These are phyloP conservation scores for Drosophila picticornis DNA, from an alignment of 2,888 invertebrate genomes.

Conservation along the genomic window DNA sequence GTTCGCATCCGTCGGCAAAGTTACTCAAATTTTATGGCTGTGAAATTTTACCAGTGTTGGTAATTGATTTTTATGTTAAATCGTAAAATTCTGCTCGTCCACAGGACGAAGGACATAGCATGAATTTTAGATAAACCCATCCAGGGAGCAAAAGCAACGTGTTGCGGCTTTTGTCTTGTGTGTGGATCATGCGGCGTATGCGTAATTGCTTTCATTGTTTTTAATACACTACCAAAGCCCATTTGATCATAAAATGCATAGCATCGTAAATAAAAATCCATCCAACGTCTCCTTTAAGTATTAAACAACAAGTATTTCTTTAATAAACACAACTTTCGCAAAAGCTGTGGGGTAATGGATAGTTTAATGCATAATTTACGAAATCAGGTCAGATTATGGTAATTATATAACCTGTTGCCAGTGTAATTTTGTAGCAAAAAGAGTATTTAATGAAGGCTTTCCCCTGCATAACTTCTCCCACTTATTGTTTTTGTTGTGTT, in stretches of 20 bases:
- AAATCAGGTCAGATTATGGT: not conserved
- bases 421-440: not conserved
- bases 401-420: not conserved
- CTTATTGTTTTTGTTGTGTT: not conserved
- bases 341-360: not conserved
- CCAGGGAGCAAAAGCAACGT: constrained; percentile 51
- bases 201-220: constrained; percentile 67
- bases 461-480: not conserved
- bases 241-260: constrained; percentile 3
- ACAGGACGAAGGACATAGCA: constrained; percentile 30
- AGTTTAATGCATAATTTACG: not conserved
- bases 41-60: constrained; percentile 77
- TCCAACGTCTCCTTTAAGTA: not conserved
- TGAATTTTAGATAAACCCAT: constrained; percentile 77
- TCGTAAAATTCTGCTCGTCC: constrained; percentile 65
- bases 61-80: constrained; percentile 81
- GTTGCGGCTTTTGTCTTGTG: constrained; percentile 54
- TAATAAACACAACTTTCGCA: not conserved
- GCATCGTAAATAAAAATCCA: not conserved
- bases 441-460: constrained; percentile 18
- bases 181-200: constrained; percentile 64
- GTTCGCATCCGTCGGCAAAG: constrained; percentile 34
- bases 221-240: not conserved
- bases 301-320: not conserved
- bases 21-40: constrained; percentile 71